phyloP scores from a whole-genome alignment of 2,888 invertebrate species.

The Ophion slaviceki region DNA sequence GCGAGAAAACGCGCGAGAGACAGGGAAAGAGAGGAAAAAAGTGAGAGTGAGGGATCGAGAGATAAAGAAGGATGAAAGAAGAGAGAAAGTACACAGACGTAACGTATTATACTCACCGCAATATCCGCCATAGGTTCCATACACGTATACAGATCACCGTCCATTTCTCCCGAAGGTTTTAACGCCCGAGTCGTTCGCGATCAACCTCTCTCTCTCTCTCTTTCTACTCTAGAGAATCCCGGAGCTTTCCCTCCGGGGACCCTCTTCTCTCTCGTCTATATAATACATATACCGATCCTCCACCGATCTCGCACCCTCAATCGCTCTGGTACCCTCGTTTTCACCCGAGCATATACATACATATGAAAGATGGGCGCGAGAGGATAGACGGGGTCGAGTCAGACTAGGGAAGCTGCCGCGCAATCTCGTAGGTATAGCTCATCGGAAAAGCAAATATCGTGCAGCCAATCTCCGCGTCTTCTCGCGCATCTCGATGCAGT shows the following conservation, averaged over 20 bases:
- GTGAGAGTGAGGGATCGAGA: not conserved
- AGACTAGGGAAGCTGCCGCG: not conserved
- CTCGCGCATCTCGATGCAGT: too few species aligned
- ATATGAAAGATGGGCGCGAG: constrained; percentile 25
- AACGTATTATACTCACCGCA: not conserved
- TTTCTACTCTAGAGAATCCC: constrained; percentile 57
- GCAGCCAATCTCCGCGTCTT: too few species aligned
- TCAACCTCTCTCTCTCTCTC: constrained; percentile 26
- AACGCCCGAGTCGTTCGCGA: constrained; percentile 77
- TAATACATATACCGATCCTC: constrained; percentile 68
- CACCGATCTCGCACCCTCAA: constrained; percentile 49
- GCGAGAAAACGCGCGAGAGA: not conserved
- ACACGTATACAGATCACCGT: constrained; percentile 47
- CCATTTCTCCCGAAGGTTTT: constrained; percentile 79
- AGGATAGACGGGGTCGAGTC: constrained; percentile 17
- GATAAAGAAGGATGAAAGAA: not conserved
- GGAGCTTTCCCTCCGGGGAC: constrained; percentile 67
- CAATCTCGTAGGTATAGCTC: too few species aligned
- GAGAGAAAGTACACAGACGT: too few species aligned
- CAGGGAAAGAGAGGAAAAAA: constrained; percentile 5
- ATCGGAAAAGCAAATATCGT: too few species aligned
- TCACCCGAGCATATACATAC: constrained; percentile 39
- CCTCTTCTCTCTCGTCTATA: constrained; percentile 70
- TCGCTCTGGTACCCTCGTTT: constrained; percentile 52
- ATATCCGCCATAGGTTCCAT: not conserved